Base-by-base conservation (phyloP, 2,888 invertebrate genomes). In the Pegoplata infirma region DNA sequence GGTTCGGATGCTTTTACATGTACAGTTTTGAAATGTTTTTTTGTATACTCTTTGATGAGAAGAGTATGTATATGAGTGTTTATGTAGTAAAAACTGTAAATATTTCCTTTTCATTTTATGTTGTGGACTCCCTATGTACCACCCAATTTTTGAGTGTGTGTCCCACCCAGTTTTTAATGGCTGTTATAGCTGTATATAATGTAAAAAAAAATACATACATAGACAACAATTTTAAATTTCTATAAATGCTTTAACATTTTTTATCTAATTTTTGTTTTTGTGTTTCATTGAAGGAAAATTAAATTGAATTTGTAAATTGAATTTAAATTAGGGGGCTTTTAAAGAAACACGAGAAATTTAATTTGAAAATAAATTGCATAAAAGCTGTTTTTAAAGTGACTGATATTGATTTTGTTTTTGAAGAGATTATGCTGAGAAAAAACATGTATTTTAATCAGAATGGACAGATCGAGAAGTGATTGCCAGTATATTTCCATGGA, bases 151-250 rank as follows among this genome's bases (percentile, higher is more conserved):
- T 53, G n/a, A 21, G 14, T 14, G 55, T 68, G 59, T 78, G 78
- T 73, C 73, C 78, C 79, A 79, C 79, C 79, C 79, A 79, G 67
- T 79, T 79, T 75, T 72, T 67, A 71, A 74, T 77, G 72, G 76
- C 53, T 55, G 64, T 36, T 63, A n/a, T n/a, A 49, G 59, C 25
- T 77, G 16, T 73, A 56, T 10, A 40, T 3, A 6, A 23, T 44
- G n/a, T n/a, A n/a, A n/a, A n/a, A n/a, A n/a, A n/a, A 14, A 3
- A 10, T 58, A 44, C 10, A 14, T 32, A 55, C 14, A 32, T 56
- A 58, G 16, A 49, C 6, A 47, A 8, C 28, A 68, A 56, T 58
- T n/a, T 73, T 76, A 69, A 73, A 76, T 68, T 69, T 73, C 16
- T 69, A 44, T 14, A 67, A 67, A 36, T 17, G 21, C 61, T 74